These are phyloP conservation scores for Hylaea fasciaria DNA, from an alignment of 2,888 invertebrate genomes.

Conservation along the genomic window DNA sequence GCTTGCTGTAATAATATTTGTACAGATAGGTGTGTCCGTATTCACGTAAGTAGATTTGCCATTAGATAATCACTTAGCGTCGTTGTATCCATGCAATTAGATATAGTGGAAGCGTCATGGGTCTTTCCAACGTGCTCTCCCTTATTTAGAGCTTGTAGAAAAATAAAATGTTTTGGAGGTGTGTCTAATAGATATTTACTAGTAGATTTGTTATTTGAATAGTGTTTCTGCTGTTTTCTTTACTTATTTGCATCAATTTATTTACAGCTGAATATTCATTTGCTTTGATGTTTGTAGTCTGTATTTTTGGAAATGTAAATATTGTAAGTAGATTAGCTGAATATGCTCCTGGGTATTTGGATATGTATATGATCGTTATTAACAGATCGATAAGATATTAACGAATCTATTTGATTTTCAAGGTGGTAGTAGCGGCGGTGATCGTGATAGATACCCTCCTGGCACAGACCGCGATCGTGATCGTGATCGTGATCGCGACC, in stretches of 20 bases:
- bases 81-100: constrained; percentile 7
- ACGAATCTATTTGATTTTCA: constrained; percentile 48
- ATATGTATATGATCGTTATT: background rate
- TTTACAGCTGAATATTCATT: constrained; percentile 1
- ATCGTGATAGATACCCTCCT: constrained; percentile 35
- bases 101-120: constrained; percentile 5
- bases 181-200: constrained; percentile 14
- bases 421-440: constrained; percentile 75
- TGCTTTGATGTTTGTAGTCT: too few relatives aligned
- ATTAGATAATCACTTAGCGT: constrained; percentile 22
- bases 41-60: constrained; percentile 9
- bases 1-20: constrained; percentile 21
- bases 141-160: constrained; percentile 16
- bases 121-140: constrained; percentile 13
- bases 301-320: too few relatives aligned
- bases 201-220: constrained; percentile 4
- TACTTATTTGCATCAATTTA: background rate
- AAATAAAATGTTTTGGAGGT: constrained; percentile 9
- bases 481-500: constrained; percentile 53
- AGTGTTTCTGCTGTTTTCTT: background rate
- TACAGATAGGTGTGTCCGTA: constrained; percentile 25
- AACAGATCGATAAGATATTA: background rate
- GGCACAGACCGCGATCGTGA: constrained; percentile 42
- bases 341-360: constrained; percentile 3
- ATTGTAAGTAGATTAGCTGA: background rate